Conservation (phyloP, 1,140 invertebrate species). For the Trypoxylus dichotomus region DNA sequence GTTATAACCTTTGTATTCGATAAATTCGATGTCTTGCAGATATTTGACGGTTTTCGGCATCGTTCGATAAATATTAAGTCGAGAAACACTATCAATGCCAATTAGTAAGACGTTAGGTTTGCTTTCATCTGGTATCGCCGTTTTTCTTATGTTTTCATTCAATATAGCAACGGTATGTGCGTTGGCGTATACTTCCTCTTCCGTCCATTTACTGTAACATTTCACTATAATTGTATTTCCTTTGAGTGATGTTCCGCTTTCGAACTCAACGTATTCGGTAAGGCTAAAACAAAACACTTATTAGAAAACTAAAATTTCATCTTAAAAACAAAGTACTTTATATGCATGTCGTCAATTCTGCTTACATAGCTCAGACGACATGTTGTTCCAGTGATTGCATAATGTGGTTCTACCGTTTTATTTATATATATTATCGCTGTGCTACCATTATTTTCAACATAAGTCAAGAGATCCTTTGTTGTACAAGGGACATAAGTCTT, state of each 20-base stretch:
- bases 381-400: slow-evolving; percentile 35
- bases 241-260: slow-evolving; percentile 1
- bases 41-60: slow-evolving; percentile 74
- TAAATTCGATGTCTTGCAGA: slow-evolving; percentile 58
- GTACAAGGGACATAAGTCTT: slow-evolving; percentile 62
- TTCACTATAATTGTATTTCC: slow-evolving; percentile 54
- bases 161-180: slow-evolving; percentile 55
- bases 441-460: slow-evolving; percentile 41
- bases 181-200: slow-evolving; percentile 57
- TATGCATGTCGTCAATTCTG: slow-evolving; percentile 22
- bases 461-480: slow-evolving; percentile 43
- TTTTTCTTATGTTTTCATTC: slow-evolving; percentile 39
- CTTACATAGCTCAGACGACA: slow-evolving; percentile 37
- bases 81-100: slow-evolving; percentile 81
- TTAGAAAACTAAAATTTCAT: slow-evolving; percentile 17
- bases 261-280: not conserved
- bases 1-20: slow-evolving; percentile 63
- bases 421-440: slow-evolving; percentile 42
- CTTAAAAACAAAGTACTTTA: slow-evolving; percentile 27
- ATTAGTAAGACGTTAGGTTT: slow-evolving; percentile 69
- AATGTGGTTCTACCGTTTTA: slow-evolving; percentile 37
- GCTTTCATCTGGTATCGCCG: slow-evolving; percentile 40
- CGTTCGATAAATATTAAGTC: slow-evolving; percentile 72
- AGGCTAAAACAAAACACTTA: slow-evolving; percentile 25
- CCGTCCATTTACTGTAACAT: slow-evolving; percentile 48